Evolutionary conservation across 2,797 vertebrate species (phyloP).

Genomic region (Anguilla anguilla): DNA sequence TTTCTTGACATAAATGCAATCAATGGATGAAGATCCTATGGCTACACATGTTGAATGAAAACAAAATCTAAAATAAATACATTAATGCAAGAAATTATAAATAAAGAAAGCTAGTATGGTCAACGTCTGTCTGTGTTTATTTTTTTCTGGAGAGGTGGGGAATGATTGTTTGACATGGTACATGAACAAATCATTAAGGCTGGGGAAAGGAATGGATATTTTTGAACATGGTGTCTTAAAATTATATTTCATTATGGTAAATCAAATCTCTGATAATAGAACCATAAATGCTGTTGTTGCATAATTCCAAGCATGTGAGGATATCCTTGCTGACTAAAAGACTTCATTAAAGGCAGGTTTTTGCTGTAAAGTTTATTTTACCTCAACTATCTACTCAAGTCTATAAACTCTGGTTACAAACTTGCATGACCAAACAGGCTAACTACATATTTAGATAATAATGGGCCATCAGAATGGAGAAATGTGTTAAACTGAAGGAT

Average conservation of each 20-base stretch:
- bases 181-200: background rate
- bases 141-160: background rate
- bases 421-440: background rate
- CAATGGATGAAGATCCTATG: background rate
- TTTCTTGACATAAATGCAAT: background rate
- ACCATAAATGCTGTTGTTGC: background rate
- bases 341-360: background rate
- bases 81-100: background rate
- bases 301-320: background rate
- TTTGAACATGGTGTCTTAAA: background rate
- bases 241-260: background rate
- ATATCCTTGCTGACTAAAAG: background rate
- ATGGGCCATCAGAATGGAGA: no score
- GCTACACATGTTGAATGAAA: background rate
- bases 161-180: background rate
- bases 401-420: background rate
- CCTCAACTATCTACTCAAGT: background rate
- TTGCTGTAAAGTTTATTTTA: background rate
- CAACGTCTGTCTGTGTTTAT: background rate
- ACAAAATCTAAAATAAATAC: background rate
- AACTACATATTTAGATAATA: background rate
- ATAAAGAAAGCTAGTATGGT: background rate
- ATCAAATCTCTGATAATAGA: background rate
- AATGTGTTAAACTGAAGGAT: no score
- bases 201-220: background rate